Evolutionary conservation across 2,797 vertebrate species (phyloP).

Genomic region (Gambusia yucatana): DNA sequence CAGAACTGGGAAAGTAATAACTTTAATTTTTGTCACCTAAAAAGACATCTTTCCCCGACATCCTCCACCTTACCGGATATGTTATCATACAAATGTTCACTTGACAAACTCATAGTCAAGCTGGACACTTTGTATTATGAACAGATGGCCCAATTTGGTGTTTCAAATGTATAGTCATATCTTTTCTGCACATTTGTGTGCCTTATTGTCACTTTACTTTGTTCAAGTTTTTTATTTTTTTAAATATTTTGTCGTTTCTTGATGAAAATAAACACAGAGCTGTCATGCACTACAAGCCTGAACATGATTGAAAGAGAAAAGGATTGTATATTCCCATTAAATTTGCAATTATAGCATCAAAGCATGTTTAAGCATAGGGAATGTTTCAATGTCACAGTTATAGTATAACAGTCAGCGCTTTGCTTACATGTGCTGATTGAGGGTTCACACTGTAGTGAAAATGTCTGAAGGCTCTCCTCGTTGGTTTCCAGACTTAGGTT

Average conservation of each 20-base stretch:
- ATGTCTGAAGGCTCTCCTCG: slow-evolving; percentile 94
- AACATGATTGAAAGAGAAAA: not conserved
- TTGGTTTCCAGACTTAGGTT: slow-evolving; percentile 94
- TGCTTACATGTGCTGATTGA: slow-evolving; percentile 94
- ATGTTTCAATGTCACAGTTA: not conserved
- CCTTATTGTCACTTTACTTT: not conserved
- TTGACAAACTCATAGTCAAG: not conserved
- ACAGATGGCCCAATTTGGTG: not conserved
- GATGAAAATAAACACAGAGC: not conserved
- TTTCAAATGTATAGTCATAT: not conserved
- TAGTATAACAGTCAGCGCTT: not conserved
- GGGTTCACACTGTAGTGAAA: slow-evolving; percentile 95
- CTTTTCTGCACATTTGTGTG: not conserved
- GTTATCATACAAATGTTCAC: not conserved
- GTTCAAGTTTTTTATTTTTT: not conserved
- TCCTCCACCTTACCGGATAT: not conserved
- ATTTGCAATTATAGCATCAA: not conserved
- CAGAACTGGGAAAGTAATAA: not conserved
- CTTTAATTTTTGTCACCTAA: too few relatives aligned
- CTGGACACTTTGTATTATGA: not conserved
- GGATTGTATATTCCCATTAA: not conserved
- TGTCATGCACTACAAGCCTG: not conserved
- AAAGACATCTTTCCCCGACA: not conserved
- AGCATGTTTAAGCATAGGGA: not conserved
- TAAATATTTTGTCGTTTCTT: not conserved